Percentiles rank a stretch among this genome's conserved stretches.
phyloP scores from a whole-genome alignment of 2,888 invertebrate genomes.

The Clitarchus hookeri region DNA sequence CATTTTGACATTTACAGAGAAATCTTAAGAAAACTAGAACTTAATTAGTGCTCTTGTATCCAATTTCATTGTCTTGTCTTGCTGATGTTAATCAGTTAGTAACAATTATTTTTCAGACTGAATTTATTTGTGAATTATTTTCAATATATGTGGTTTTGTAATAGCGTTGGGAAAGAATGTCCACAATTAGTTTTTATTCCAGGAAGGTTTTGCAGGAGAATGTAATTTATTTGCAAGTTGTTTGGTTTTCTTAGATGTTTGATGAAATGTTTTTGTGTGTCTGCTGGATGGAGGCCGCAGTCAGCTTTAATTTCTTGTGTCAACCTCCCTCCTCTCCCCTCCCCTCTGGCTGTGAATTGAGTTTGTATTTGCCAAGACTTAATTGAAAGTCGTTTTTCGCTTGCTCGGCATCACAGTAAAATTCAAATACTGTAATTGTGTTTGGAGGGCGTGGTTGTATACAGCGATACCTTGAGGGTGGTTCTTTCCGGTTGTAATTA shows the following conservation, averaged over 20 bases:
- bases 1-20: too few relatives aligned
- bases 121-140: too few relatives aligned
- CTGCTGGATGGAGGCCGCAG: neutral
- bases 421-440: conserved; percentile 7
- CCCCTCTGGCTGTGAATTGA: neutral
- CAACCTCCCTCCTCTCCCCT: neutral
- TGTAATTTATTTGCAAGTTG: too few relatives aligned
- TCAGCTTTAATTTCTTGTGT: neutral
- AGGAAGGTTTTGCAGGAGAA: too few relatives aligned
- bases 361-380: neutral
- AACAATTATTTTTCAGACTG: too few relatives aligned
- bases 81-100: too few relatives aligned
- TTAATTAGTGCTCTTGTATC: too few relatives aligned
- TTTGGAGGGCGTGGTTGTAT: neutral
- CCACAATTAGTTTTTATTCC: too few relatives aligned
- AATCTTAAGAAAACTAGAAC: too few relatives aligned
- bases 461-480: neutral
- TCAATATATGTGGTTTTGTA: too few relatives aligned
- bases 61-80: too few relatives aligned
- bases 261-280: neutral
- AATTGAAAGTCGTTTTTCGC: conserved; percentile 10
- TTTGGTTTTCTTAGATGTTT: neutral
- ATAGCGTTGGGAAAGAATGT: too few relatives aligned
- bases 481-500: neutral
- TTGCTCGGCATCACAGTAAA: conserved; percentile 5